Percentiles rank a stretch among this genome's conserved stretches.
These are phyloP conservation scores for Porites cylindrica DNA, from an alignment of 92 coral and sea anemone genomes.

Conservation along the genomic window DNA sequence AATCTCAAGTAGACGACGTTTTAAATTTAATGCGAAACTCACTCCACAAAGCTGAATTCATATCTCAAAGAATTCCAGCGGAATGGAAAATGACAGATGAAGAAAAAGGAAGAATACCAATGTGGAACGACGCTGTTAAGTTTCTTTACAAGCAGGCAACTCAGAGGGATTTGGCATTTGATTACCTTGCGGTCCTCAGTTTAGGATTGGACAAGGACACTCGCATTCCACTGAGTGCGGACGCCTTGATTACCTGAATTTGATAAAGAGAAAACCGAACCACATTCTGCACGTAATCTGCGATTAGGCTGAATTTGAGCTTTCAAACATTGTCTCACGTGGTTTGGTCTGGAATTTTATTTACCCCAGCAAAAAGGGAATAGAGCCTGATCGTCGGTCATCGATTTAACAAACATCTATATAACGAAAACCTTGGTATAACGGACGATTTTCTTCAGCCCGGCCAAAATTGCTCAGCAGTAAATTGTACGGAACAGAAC, in stretches of 20 bases:
- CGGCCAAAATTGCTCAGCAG: too few relatives aligned
- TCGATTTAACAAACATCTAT: too few relatives aligned
- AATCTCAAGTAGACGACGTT: not conserved
- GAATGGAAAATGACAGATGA: not conserved
- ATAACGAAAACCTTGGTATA: too few relatives aligned
- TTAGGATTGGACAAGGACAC: constrained; percentile 9
- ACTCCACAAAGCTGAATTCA: not conserved
- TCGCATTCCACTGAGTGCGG: constrained; percentile 17
- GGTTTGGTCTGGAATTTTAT: too few relatives aligned
- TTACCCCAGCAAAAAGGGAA: too few relatives aligned
- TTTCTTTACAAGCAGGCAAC: constrained; percentile 19
- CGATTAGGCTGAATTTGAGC: too few relatives aligned
- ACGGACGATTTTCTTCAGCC: too few relatives aligned
- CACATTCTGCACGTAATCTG: too few relatives aligned
- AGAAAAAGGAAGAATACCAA: not conserved
- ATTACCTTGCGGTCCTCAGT: not conserved
- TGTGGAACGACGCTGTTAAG: constrained; percentile 9
- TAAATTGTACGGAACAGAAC: too few relatives aligned
- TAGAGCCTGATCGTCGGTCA: too few relatives aligned
- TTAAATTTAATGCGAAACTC: not conserved
- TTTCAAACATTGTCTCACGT: too few relatives aligned
- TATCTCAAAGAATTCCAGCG: not conserved
- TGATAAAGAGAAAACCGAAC: too few relatives aligned
- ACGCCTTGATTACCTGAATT: not conserved
- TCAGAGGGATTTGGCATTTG: constrained; percentile 4